A percentile compares a stretch with the other conserved stretches of the same genome.
Evolutionary conservation across 2,113 vertebrate species (phyloP).

Genomic region (Ellobius talpinus): DNA sequence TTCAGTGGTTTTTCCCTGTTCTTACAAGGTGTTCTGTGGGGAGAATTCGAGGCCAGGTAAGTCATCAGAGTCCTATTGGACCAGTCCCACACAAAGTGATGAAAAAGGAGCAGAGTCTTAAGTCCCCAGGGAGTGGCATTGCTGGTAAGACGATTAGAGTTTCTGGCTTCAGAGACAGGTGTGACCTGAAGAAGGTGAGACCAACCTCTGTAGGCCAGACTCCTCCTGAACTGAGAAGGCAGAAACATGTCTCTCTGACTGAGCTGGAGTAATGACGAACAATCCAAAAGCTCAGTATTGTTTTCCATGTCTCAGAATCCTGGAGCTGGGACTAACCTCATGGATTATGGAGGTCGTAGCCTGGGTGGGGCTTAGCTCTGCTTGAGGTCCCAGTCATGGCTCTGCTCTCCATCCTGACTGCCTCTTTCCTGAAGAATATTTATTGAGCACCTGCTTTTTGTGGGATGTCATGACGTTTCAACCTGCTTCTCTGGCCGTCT

Average conservation of each 20-base stretch:
- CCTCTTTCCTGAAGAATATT: neutral
- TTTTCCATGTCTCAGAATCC: neutral
- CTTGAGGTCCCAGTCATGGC: neutral
- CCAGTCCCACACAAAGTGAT: neutral
- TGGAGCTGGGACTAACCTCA: neutral
- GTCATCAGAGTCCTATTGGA: neutral
- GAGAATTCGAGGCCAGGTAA: neutral
- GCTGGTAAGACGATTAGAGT: neutral
- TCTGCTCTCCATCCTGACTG: neutral
- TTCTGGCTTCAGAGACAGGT: slow-evolving; percentile 63
- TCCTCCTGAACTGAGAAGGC: slow-evolving; percentile 19
- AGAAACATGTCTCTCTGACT: slow-evolving; percentile 8
- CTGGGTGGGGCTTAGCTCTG: neutral
- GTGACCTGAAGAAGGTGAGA: slow-evolving; percentile 2
- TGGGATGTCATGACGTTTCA: neutral
- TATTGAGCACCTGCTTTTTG: neutral
- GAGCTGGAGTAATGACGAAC: neutral
- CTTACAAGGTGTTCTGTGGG: neutral
- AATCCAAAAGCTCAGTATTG: neutral
- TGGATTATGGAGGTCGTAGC: neutral
- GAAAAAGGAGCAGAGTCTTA: neutral
- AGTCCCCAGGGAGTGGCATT: slow-evolving; percentile 51
- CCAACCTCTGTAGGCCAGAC: neutral
- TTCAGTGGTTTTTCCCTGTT: neutral
- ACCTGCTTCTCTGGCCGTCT: neutral